Evolutionary conservation across 2,888 invertebrate species (phyloP).

Genomic region (Psylliodes chrysocephalus): DNA sequence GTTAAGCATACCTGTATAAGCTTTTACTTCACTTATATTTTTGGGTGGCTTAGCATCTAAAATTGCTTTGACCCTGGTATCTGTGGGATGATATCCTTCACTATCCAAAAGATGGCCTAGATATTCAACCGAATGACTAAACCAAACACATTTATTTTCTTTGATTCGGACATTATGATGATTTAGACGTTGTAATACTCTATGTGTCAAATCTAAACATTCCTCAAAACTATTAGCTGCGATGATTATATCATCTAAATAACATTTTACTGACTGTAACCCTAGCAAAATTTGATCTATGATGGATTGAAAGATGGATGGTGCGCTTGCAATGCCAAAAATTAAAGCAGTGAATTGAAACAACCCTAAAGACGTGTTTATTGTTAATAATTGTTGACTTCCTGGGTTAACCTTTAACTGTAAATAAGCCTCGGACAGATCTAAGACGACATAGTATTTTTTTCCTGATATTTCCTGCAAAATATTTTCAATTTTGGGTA

Average conservation of each 20-base stretch:
- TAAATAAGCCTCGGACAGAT: too few relatives aligned
- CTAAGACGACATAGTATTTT: too few relatives aligned
- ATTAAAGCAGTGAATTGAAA: slow-evolving; percentile 8
- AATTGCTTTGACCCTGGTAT: slow-evolving; percentile 11
- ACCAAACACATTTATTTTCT: slow-evolving; percentile 13
- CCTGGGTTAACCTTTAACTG: slow-evolving; percentile 8
- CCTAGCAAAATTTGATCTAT: slow-evolving; percentile 10
- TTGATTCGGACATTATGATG: not conserved
- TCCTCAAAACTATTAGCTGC: not conserved
- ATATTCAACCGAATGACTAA: too few relatives aligned
- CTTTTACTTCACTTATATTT: too few relatives aligned
- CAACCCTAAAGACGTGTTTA: slow-evolving; percentile 2
- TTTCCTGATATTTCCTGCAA: too few relatives aligned
- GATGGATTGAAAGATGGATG: slow-evolving; percentile 15
- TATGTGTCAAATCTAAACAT: slow-evolving; percentile 15
- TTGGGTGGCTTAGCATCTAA: too few relatives aligned
- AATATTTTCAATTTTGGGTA: too few relatives aligned
- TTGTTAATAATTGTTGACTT: slow-evolving; percentile 11
- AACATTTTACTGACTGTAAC: slow-evolving; percentile 8
- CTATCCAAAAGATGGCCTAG: too few relatives aligned
- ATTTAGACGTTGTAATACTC: slow-evolving; percentile 3
- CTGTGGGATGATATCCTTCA: slow-evolving; percentile 9
- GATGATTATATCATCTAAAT: slow-evolving; percentile 19
- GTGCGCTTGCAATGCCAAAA: slow-evolving; percentile 15
- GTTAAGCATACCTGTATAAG: too few relatives aligned